Conservation (phyloP, 2,888 invertebrate species). For the Didymodactylos carnosus region DNA sequence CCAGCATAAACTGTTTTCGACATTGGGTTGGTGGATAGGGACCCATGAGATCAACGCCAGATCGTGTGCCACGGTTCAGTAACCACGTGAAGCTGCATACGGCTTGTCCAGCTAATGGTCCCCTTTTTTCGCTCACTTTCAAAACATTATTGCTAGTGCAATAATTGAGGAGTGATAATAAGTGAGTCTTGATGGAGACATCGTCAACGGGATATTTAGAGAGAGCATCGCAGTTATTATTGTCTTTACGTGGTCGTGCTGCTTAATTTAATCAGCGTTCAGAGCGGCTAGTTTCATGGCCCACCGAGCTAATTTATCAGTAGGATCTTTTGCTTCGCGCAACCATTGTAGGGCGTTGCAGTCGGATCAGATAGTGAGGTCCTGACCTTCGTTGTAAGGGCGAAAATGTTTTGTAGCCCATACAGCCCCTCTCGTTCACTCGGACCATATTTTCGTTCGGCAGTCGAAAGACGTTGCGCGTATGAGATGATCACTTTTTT, state of each 20-base stretch:
- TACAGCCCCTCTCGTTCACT: background rate
- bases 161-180: too few species aligned
- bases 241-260: background rate
- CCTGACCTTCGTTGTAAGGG: background rate
- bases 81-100: background rate
- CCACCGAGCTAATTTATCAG: background rate
- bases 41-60: background rate
- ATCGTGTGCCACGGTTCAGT: background rate
- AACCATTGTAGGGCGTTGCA: background rate
- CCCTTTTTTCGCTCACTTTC: too few species aligned
- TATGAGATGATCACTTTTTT: background rate
- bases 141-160: too few species aligned
- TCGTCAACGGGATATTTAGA: background rate
- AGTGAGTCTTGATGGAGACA: too few species aligned
- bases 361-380: background rate
- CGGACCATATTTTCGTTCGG: background rate
- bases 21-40: background rate
- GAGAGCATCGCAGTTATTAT: background rate
- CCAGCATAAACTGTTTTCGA: background rate
- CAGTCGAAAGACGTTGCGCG: background rate
- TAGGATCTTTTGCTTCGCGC: background rate
- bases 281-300: background rate
- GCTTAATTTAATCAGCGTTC: background rate
- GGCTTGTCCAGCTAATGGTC: background rate
- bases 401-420: background rate